Evolutionary conservation across 2,797 vertebrate genomes (phyloP).

Genomic region (Propithecus perrieri): DNA sequence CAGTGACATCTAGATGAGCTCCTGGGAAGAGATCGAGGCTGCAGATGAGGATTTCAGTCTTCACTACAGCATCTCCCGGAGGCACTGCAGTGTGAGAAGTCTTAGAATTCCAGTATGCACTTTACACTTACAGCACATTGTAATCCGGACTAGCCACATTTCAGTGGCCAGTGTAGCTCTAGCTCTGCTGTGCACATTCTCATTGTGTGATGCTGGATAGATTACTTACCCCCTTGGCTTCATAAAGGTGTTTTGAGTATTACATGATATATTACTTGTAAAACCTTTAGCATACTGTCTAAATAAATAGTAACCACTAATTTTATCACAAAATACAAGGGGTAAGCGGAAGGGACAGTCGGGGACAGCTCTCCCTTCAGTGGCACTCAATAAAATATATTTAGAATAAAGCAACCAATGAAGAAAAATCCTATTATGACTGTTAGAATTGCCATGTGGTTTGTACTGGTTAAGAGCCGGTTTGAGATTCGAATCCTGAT

Average conservation of each 20-base stretch:
- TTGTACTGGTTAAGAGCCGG: background rate
- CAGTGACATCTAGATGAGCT: background rate
- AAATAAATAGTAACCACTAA: background rate
- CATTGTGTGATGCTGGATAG: background rate
- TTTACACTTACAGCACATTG: background rate
- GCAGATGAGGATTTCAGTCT: background rate
- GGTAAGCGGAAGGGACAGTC: background rate
- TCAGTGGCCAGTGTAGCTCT: background rate
- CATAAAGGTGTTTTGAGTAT: background rate
- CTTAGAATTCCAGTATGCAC: background rate
- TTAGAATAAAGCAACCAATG: background rate
- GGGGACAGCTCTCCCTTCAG: background rate
- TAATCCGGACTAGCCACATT: background rate
- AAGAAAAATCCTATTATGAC: background rate
- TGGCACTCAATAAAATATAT: background rate
- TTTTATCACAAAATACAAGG: constrained; percentile 36
- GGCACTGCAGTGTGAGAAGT: background rate
- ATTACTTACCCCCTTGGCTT: background rate
- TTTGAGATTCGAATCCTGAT: background rate
- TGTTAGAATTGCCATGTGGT: background rate
- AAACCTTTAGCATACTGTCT: background rate
- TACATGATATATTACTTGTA: background rate
- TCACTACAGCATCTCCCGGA: background rate
- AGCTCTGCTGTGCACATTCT: background rate
- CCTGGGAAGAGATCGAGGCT: background rate